Evolutionary conservation across 2,113 vertebrate species (phyloP).

Genomic region (Caloenas nicobarica): DNA sequence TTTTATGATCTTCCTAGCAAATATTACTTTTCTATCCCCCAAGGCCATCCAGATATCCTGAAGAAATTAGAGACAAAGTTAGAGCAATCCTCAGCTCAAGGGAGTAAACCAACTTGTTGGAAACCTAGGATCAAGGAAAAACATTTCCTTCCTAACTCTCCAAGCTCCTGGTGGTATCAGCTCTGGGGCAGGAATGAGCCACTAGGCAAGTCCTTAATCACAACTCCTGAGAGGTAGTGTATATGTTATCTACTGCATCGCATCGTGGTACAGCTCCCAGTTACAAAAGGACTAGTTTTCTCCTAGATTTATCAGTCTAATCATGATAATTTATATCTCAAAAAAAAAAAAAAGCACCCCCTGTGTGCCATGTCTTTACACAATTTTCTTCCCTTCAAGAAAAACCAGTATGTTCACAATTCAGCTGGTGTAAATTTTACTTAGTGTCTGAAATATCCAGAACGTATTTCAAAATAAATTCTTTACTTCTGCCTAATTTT

Average conservation of each 20-base stretch:
- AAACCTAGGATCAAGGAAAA: constrained; percentile 8
- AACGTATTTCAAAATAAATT: constrained; percentile 18
- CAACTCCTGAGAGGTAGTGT: neutral
- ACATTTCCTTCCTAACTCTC: neutral
- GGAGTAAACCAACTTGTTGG: neutral
- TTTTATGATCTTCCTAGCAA: constrained; percentile 2
- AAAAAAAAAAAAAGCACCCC: neutral
- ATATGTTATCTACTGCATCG: neutral
- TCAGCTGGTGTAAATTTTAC: constrained; percentile 12
- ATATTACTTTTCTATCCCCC: neutral
- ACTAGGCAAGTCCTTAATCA: neutral
- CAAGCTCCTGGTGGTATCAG: neutral
- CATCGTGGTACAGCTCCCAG: neutral
- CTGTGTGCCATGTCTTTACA: neutral
- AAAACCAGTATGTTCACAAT: neutral
- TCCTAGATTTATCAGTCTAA: neutral
- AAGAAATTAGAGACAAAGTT: constrained; percentile 27
- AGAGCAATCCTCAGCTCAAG: neutral
- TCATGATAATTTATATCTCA: neutral
- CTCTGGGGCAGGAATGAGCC: neutral
- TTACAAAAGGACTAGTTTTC: neutral
- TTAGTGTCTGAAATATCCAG: constrained; percentile 20
- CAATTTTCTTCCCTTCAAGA: neutral
- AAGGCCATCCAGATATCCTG: neutral
- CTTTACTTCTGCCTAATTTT: constrained; percentile 23